Percentiles rank a stretch among this genome's conserved stretches.
Evolutionary conservation across 2,113 vertebrate species (phyloP).

Genomic region (Eurypyga helias): DNA sequence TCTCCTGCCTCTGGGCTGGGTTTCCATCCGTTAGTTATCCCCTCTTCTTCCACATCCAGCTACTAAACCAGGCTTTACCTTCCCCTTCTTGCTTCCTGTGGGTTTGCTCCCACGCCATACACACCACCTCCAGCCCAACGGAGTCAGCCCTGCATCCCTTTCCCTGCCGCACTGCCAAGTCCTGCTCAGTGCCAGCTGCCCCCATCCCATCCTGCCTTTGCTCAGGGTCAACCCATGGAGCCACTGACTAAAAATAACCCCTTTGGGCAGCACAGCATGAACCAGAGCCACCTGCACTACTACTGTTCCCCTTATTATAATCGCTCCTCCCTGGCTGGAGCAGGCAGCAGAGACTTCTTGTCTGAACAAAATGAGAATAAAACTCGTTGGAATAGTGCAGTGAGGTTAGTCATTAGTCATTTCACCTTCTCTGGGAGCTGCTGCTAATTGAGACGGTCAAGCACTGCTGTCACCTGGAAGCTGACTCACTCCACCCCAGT

Average conservation of each 20-base stretch:
- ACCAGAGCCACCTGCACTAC: not conserved
- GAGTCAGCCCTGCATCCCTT: not conserved
- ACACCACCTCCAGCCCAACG: rapidly evolving
- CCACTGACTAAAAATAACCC: no score
- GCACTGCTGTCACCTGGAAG: not conserved
- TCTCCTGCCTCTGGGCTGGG: not conserved
- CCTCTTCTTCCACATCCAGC: not conserved
- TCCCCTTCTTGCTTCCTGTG: not conserved
- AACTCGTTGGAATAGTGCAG: not conserved
- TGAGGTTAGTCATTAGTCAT: constrained; percentile 19
- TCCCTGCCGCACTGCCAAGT: not conserved
- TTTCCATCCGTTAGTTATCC: not conserved
- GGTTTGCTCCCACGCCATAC: rapidly evolving
- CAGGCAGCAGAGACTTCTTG: not conserved
- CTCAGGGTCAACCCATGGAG: rapidly evolving
- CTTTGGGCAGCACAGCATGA: not conserved
- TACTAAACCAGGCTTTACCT: not conserved
- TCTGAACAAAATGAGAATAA: not conserved
- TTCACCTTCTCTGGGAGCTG: not conserved
- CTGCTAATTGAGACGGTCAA: constrained; percentile 14
- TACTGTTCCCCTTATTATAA: not conserved
- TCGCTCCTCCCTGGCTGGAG: not conserved
- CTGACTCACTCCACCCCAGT: not conserved
- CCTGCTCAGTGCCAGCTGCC: rapidly evolving
- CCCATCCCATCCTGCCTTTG: not conserved